Evolutionary conservation across 2,113 vertebrate species (phyloP), one percentile per base, ranked within the genome.

Genomic region (Bettongia penicillata): DNA sequence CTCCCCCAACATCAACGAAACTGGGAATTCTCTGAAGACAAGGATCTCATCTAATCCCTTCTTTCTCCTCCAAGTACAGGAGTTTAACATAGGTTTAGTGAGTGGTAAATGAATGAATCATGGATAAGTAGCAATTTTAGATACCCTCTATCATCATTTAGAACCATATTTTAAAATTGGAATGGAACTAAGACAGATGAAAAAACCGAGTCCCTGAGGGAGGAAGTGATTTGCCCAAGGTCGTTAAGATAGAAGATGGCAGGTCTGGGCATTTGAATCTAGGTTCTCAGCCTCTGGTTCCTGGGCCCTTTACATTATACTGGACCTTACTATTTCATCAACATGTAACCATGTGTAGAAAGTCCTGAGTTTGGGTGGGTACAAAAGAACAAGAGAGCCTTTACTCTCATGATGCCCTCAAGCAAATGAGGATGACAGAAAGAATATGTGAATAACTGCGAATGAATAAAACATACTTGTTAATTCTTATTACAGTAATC

Each of bases 361-460:
- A 90, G 53, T 91, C 57, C 92, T 97, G 51, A 51, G 51, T 51
- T 51, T 51, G 9, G 12, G 51, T 51, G 51, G 51, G 51, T 11
- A 51, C 51, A 11, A 51, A 51, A 51, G 93, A 95, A 96, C 96
- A 97, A 55, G 96, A 96, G 94, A 96, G 96, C 91, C 93, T 96
- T 94, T 96, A 90, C 48, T 94, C 93, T 68, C 48, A 91, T 91
- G 90, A 92, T 96, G 91, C 90, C 97, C 94, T 93, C 94, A 97
- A 95, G 97, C 97, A 97, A 97, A 97, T 97, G 68, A 95, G 89
- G 94, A 95, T 94, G 96, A 95, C 91, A 94, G 77, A 97, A 95
- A 95, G 95, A 93, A 11, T 51, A 96, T n/a, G 84, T 92, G 90
- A 95, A 92, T 94, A 94, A 91, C 90, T 52, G 89, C 89, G 91